Evolutionary conservation across 2,797 vertebrate species (phyloP).

Genomic region (Etheostoma nigrum): DNA sequence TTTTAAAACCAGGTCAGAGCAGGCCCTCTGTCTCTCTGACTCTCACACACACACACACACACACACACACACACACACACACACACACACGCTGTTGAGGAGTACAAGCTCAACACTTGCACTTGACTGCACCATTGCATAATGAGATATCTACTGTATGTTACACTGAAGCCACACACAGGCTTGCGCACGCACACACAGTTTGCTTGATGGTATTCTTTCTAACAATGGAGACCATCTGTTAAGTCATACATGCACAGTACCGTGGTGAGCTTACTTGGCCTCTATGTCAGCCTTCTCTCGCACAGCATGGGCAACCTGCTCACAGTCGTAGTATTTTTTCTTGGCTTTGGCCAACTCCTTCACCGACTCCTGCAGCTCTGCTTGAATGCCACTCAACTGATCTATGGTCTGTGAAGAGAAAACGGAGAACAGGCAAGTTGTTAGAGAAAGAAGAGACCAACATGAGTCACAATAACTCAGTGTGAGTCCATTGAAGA

Average conservation of each 20-base stretch:
- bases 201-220: slow-evolving; percentile 23
- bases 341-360: slow-evolving; percentile 99
- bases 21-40: neutral
- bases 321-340: slow-evolving; percentile 98
- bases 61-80: no score
- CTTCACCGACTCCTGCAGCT: slow-evolving; percentile 97
- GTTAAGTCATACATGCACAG: slow-evolving; percentile 11
- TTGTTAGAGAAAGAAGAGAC: slow-evolving; percentile 24
- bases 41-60: neutral
- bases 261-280: slow-evolving; percentile 88
- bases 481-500: neutral
- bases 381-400: slow-evolving; percentile 95
- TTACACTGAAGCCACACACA: no score
- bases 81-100: no score
- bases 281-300: slow-evolving; percentile 99
- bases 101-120: no score
- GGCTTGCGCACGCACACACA: no score
- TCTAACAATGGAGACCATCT: slow-evolving; percentile 37
- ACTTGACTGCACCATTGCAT: no score
- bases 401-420: slow-evolving; percentile 93
- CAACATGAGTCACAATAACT: slow-evolving; percentile 23
- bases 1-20: no score
- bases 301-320: slow-evolving; percentile 96
- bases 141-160: no score
- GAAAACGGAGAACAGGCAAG: slow-evolving; percentile 27